Evolutionary conservation across 1,140 invertebrate genomes (phyloP), one percentile per base, ranked within the genome.

Genomic region (Drosophila sechellia): DNA sequence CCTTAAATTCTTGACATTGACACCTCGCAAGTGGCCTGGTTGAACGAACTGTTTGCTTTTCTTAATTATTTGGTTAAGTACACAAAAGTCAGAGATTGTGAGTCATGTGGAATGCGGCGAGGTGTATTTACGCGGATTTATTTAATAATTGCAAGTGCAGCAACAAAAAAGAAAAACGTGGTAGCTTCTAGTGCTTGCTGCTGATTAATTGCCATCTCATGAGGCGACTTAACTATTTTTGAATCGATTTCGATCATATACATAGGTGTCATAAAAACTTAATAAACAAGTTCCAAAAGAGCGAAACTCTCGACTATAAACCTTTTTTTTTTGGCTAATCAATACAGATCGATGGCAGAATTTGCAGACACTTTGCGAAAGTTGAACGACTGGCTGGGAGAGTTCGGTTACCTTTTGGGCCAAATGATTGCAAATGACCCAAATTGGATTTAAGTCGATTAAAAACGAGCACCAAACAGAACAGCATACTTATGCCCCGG

Each of bases 401-500:
- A 63, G 70, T 79, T 77, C 79, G 71, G 46, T 79, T 55, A 68
- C 75, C 65, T 65, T 64, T 77, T 49, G 66, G 35, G 59, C 48
- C 50, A 57, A 57, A 69, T 87, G 78, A 86, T 81, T 81, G 75
- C 83, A 75, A 69, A 76, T 81, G 83, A 79, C 75, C 81, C 83
- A 81, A 86, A 86, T 84, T 85, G 57, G 61, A 71, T 68, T 84
- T 66, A 53, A 76, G 83, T 79, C 81, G 80, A 84, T 84, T 83
- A 39, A 39, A 39, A 39, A 39, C 11, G 13, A 39, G 13, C 37
- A n/a, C n/a, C 27, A 27, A 34, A n/a, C 15, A 31, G 31, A 17
- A 15, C 27, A 15, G 48, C 55, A 43, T 68, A 54, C 43, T 54
- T 70, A 75, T 60, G 45, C 39, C 55, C 46, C 46, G 53, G 66